Base-by-base conservation (phyloP, 1,140 invertebrate genomes). In the Aplysia californica region DNA sequence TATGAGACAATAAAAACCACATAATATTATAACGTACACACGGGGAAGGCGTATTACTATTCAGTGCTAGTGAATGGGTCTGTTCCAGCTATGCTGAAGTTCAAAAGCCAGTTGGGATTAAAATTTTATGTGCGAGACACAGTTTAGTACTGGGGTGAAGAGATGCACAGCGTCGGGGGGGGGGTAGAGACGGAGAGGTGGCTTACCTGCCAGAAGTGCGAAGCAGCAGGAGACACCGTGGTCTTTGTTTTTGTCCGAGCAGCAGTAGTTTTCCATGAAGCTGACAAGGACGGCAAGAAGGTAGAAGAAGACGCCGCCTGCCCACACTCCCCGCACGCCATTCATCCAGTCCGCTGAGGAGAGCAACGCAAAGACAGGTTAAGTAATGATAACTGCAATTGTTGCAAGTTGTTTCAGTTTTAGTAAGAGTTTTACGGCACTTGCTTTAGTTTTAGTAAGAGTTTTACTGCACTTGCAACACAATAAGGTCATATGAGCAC, bases 301-400 rank as follows among this genome's bases (percentile, higher is more conserved):
- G 21, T 73, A 73, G 70, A 44, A 73, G 55, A 38, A 31, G 55
- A 73, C 61, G 31, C 70, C 70, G 2, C 33, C 70, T 10, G 61
- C 18, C 70, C 70, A 73, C 2, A 73, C 33, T 20, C 56, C 70
- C 15, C 70, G 1, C 18, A 73, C 70, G 38, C 55, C 70, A 61
- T 73, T 58, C 33, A 73, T 38, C 70, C 70, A 73, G 20, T 1
- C 70, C 61, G 41, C 2, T 4, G 23, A 73, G 21, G 33, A 1
- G 44, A 39, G 15, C 6, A 41, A 33, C 15, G 10, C 18, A 15
- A 66, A 66, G 18, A 10, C 31, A 33, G 4, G 64, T 35, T 33
- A 10, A 33, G 38, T 10, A 35, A 15, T 33, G 4, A 18, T 35
- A 66, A 29, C 10, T 66, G 31, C 4, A 10, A 18, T 36, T 66